Base-by-base conservation (phyloP, 2,888 invertebrate genomes). In the Nomada hirtipes region DNA sequence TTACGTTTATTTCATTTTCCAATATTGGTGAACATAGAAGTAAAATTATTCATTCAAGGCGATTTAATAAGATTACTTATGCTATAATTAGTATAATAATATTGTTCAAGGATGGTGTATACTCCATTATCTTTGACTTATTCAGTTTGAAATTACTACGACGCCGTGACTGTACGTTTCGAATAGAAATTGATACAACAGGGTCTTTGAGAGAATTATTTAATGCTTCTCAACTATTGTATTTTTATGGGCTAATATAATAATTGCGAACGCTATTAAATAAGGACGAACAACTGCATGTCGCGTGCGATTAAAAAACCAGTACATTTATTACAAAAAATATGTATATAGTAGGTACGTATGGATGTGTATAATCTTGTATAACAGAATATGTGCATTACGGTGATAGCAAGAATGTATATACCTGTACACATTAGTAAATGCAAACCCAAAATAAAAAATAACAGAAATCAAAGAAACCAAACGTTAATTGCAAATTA, bases 261-360 rank as follows among this genome's bases (percentile, higher is more conserved):
- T 55, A 60, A 53, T 72, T 61, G 50, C 64, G 76, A 63, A 63
- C 55, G 36, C 79, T 71, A 29, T 68, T 80, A 81, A 84, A 73
- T 74, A 79, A 86, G 84, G 70, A 82, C 82, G 84, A 84, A 87
- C 78, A 85, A 85, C 79, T 69, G 69, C 71, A 75, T 84, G 60
- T 79, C 79, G 72, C 84, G 82, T 88, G 85, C 79, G 68, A 84
- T 88, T 83, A 85, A 88, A 83, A 71, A 89, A 84, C 76, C 69
- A 80, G 64, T 81, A 85, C 61, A 79, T 88, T 89, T 88, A 88
- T 88, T 87, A 86, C 20, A 72, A 77, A 84, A 83, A 26, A 65
- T 73, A 70, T 77, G 10, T 81, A 70, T 76, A 77, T 60, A n/a
- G 11, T 57, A 23, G 47, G n/a, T 76, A 18, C 69, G 50, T 84